Conservation (phyloP, 2,113 vertebrate species). For the Stegastes partitus region DNA sequence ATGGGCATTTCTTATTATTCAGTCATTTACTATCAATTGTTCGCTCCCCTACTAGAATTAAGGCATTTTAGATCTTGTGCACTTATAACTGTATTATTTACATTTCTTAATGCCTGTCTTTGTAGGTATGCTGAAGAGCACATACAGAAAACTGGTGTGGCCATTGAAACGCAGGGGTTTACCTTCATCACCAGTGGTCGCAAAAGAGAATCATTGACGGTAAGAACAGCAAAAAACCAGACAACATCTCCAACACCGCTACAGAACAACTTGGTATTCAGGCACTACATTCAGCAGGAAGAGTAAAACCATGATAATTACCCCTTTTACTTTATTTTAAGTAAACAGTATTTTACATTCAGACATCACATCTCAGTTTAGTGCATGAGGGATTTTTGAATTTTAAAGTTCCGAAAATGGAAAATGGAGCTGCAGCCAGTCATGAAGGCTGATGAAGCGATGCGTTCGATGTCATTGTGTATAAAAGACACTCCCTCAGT, state of each 20-base stretch:
- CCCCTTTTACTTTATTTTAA: not conserved
- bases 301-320: not conserved
- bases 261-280: not conserved
- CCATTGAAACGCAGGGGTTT: slow-evolving; percentile 88
- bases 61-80: not conserved
- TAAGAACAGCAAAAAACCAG: slow-evolving; percentile 52
- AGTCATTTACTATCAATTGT: too few species aligned
- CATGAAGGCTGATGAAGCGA: slow-evolving; percentile 37
- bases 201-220: slow-evolving; percentile 87
- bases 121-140: slow-evolving; percentile 87
- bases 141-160: slow-evolving; percentile 87
- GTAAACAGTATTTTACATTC: slow-evolving; percentile 10
- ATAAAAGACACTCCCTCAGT: slow-evolving; percentile 27
- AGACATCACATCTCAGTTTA: not conserved
- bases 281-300: not conserved
- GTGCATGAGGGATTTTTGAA: not conserved
- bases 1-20: too few species aligned
- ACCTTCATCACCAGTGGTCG: slow-evolving; percentile 88
- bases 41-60: too few species aligned
- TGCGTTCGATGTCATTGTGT: slow-evolving; percentile 12
- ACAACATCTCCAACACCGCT: not conserved
- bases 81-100: not conserved
- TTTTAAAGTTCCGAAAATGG: slow-evolving; percentile 1
- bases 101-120: slow-evolving; percentile 12
- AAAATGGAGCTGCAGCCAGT: slow-evolving; percentile 30